phyloP scores from a whole-genome alignment of 1,140 invertebrate species.

The Drosophila ironensis region DNA sequence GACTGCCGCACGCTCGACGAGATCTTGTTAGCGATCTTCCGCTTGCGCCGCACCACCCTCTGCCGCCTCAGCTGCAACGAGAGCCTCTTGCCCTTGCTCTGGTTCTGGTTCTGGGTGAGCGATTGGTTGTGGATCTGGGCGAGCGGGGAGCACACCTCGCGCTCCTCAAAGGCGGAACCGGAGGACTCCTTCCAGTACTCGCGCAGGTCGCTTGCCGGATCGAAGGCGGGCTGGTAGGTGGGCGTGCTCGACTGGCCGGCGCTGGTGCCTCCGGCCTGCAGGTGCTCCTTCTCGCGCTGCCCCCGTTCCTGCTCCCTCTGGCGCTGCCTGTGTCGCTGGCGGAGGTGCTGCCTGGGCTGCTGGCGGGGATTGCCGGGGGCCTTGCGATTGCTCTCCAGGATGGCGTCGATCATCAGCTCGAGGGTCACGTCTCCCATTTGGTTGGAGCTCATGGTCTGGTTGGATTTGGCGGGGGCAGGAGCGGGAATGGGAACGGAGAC shows the following conservation, averaged over 20 bases:
- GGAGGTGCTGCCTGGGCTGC: not conserved
- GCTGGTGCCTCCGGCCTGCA: too few species aligned
- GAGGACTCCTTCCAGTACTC: constrained; percentile 55
- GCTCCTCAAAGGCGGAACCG: constrained; percentile 36
- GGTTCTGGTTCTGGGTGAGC: not conserved
- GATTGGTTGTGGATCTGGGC: not conserved
- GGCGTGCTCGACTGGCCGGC: constrained; percentile 30
- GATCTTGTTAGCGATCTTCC: constrained; percentile 62
- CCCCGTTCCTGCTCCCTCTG: not conserved
- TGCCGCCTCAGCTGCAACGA: constrained; percentile 62
- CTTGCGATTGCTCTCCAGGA: constrained; percentile 74
- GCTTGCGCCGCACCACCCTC: constrained; percentile 71
- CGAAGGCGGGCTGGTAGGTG: constrained; percentile 66
- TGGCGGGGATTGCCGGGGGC: constrained; percentile 6
- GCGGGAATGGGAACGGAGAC: not conserved
- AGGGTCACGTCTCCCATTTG: constrained; percentile 77
- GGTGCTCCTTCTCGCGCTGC: constrained; percentile 1
- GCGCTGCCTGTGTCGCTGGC: not conserved
- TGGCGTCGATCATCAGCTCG: constrained; percentile 81
- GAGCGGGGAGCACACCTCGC: constrained; percentile 35
- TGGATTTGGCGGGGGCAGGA: not conserved
- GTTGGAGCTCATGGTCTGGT: constrained; percentile 63
- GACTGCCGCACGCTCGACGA: constrained; percentile 62
- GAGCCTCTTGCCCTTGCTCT: not conserved
- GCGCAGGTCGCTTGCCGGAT: constrained; percentile 68